phyloP scores from a whole-genome alignment of 2,797 vertebrate species.

The Etheostoma perlongum region DNA sequence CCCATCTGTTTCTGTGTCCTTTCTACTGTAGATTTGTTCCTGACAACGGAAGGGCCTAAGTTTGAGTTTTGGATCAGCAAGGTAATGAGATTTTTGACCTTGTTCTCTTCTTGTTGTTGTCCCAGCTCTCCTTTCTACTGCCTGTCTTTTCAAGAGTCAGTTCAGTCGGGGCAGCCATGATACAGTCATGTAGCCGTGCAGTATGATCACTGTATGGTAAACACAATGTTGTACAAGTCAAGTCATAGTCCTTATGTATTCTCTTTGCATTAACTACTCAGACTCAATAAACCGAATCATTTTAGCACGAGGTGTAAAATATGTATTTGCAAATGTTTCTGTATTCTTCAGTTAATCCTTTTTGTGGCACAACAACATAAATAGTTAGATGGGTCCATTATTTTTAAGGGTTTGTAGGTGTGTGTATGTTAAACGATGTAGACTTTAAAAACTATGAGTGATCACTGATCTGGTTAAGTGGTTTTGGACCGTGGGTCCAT shows the following conservation, averaged over 20 bases:
- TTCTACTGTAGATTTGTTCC: slow-evolving; percentile 89
- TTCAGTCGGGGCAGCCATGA: not conserved
- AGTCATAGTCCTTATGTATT: not conserved
- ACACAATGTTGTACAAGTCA: not conserved
- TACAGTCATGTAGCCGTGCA: not conserved
- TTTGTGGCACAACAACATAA: not conserved
- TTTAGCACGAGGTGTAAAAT: too few species aligned
- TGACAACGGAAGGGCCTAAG: slow-evolving; percentile 81
- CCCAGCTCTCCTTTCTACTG: not conserved
- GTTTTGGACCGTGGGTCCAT: too few species aligned
- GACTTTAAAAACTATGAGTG: too few species aligned
- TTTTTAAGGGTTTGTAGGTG: too few species aligned
- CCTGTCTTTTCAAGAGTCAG: not conserved
- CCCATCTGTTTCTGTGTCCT: slow-evolving; percentile 32
- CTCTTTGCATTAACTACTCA: not conserved
- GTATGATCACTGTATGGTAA: not conserved
- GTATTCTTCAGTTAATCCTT: not conserved
- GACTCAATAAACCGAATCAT: too few species aligned
- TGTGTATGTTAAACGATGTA: too few species aligned
- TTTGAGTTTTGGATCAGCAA: slow-evolving; percentile 92
- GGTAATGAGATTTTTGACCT: slow-evolving; percentile 80
- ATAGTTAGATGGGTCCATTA: too few species aligned
- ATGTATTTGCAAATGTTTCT: not conserved
- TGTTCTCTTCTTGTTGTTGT: not conserved
- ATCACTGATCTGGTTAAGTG: not conserved